Conservation (phyloP, 2,797 vertebrate genomes). For the Capromys pilorides region DNA sequence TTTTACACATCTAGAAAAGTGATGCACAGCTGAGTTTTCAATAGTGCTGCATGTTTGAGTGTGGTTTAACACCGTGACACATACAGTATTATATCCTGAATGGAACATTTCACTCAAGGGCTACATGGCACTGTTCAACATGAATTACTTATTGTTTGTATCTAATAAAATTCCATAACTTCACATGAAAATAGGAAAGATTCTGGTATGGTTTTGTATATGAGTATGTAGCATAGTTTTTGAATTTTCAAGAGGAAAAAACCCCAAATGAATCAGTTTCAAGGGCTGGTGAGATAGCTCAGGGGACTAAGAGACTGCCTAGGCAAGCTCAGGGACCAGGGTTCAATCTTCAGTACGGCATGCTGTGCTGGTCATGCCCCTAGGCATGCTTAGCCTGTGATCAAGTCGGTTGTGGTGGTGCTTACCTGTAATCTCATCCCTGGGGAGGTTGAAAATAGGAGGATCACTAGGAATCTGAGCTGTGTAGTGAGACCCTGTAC, state of each 20-base stretch:
- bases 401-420: too few relatives aligned
- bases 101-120: not conserved
- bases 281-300: too few relatives aligned
- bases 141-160: not conserved
- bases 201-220: not conserved
- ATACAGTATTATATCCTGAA: not conserved
- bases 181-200: not conserved
- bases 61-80: not conserved
- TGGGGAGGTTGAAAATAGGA: too few relatives aligned
- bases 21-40: conserved; percentile 46
- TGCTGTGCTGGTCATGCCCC: too few relatives aligned
- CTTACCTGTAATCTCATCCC: too few relatives aligned
- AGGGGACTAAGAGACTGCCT: too few relatives aligned
- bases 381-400: too few relatives aligned
- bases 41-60: not conserved
- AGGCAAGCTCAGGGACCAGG: too few relatives aligned
- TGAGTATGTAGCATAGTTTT: not conserved
- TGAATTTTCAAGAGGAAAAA: not conserved
- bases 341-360: too few relatives aligned
- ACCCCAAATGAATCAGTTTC: too few relatives aligned
- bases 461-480: too few relatives aligned
- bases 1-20: conserved; percentile 54
- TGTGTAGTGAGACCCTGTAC: too few relatives aligned
- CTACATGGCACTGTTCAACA: not conserved
- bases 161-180: not conserved